Evolutionary conservation across 1,140 invertebrate genomes (phyloP), one percentile per base, ranked within the genome.

Genomic region (Sipha flava): DNA sequence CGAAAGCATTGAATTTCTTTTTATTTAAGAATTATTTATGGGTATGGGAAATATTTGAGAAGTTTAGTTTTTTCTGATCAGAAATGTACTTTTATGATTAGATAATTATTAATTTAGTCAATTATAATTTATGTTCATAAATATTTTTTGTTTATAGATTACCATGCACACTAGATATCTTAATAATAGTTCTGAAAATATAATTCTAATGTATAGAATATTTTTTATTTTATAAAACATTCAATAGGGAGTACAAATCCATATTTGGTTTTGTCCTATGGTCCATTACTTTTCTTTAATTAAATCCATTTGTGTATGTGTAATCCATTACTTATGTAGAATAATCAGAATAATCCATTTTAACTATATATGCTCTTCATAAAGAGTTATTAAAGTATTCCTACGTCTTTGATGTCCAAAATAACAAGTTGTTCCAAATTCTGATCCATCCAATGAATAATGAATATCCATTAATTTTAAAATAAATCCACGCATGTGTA

Each of bases 381-480:
- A n/a, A n/a, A n/a, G n/a, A n/a, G n/a, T n/a, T n/a, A n/a, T n/a
- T n/a, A n/a, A n/a, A n/a, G n/a, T n/a, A n/a, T 16, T 47, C 43
- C 66, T 70, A 70, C 18, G 16, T 70, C 16, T 9, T 70, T 34
- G 40, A 70, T 47, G 23, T 70, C 23, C 66, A 66, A 66, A 66
- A 7, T 12, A 68, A 70, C n/a, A 29, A 47, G 40, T 47, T 70
- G 40, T 29, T 45, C 12, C 64, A 70, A n/a, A 47, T 70, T 7
- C 43, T n/a, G 40, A 70, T 70, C 43, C 23, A 68, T 70, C 66
- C 66, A 70, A 47, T 66, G 7, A 70, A 47, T 70, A 47, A 47
- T 40, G n/a, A 66, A 66, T 66, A 45, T 68, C 64, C 64, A 68
- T 29, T 23, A 47, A 70, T 47, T 16, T 47, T 47, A 47, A 70